phyloP scores from a whole-genome alignment of 2,797 vertebrate genomes.

The Anabas testudineus region DNA sequence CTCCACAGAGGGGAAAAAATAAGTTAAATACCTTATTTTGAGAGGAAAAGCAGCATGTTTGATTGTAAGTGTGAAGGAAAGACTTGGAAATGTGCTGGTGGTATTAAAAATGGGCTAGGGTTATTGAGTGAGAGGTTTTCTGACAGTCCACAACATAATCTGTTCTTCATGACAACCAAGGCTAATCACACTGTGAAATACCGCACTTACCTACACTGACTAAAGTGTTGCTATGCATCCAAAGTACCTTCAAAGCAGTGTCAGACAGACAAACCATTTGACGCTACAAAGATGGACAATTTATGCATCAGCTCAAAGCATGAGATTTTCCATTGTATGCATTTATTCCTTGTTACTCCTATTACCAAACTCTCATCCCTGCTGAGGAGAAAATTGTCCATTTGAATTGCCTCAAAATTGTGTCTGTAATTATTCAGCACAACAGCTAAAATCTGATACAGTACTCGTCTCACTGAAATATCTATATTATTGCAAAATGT shows the following conservation, averaged over 20 bases:
- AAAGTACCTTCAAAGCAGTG: conserved; percentile 27
- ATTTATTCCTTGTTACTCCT: conserved; percentile 14
- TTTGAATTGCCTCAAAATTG: conserved; percentile 32
- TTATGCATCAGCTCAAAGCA: conserved; percentile 25
- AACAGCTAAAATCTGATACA: conserved; percentile 8
- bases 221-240: conserved; percentile 41
- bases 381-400: conserved; percentile 30
- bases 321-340: conserved; percentile 7
- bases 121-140: conserved; percentile 56
- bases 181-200: conserved; percentile 59
- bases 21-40: conserved; percentile 52
- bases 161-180: conserved; percentile 58
- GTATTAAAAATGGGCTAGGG: conserved; percentile 56
- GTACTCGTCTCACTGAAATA: conserved; percentile 16
- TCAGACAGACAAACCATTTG: conserved; percentile 10
- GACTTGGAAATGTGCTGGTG: conserved; percentile 46
- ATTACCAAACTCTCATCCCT: conserved; percentile 24
- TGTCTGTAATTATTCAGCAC: conserved; percentile 8
- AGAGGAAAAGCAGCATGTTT: conserved; percentile 34
- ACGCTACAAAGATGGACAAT: conserved; percentile 9
- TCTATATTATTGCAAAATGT: conserved; percentile 6
- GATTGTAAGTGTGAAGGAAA: conserved; percentile 44
- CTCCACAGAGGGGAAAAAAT: conserved; percentile 18
- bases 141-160: conserved; percentile 60
- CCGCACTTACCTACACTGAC: conserved; percentile 47